Conservation (phyloP, 92 coral and sea anemone genomes). For the Metridium senile region DNA sequence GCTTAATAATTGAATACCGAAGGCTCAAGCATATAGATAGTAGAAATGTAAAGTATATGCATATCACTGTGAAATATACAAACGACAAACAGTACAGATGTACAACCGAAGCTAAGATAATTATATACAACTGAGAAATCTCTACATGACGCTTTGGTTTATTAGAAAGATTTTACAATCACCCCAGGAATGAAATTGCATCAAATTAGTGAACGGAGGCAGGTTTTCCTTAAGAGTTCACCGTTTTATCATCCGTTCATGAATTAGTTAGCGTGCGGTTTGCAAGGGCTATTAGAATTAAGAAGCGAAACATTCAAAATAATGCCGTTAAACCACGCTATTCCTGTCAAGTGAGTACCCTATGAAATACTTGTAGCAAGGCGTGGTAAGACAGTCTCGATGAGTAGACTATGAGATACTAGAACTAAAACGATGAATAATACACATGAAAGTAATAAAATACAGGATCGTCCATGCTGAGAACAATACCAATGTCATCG, state of each 20-base stretch:
- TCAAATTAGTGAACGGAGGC: not conserved
- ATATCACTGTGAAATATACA: not conserved
- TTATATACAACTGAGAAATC: not conserved
- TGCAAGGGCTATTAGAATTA: conserved; percentile 25
- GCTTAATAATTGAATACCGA: not conserved
- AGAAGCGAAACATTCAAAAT: conserved; percentile 1
- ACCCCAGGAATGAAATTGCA: conserved; percentile 9
- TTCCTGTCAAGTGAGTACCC: not conserved
- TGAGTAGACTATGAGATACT: not conserved
- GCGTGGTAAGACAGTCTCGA: not conserved
- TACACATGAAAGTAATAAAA: not conserved
- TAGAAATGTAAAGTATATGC: not conserved
- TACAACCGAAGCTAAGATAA: not conserved
- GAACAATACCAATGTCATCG: not conserved
- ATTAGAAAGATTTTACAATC: not conserved
- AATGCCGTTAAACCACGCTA: not conserved
- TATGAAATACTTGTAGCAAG: not conserved
- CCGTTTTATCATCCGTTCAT: not conserved
- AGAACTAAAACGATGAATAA: not conserved
- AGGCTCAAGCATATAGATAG: not conserved
- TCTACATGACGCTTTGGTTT: not conserved
- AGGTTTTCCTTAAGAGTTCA: conserved; percentile 1
- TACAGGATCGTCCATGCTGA: not conserved
- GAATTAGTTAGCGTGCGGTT: conserved; percentile 23
- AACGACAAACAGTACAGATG: not conserved